Conservation (phyloP, 1,140 invertebrate species). For the Drosophila gunungcola region DNA sequence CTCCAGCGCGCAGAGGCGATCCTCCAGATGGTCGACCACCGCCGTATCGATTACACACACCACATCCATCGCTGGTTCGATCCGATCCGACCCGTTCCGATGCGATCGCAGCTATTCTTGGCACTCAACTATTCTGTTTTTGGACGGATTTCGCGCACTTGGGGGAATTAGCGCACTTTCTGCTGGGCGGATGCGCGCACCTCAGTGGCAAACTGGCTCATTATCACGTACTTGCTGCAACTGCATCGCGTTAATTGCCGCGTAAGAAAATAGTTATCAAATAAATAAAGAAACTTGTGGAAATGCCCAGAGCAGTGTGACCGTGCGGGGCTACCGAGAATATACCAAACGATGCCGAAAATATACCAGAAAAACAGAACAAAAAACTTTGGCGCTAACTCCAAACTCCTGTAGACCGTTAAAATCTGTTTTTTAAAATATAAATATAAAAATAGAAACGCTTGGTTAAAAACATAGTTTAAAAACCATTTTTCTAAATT, state of each 20-base stretch:
- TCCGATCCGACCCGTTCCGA: slow-evolving; percentile 12
- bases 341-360: not conserved
- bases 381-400: not conserved
- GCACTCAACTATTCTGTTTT: slow-evolving; percentile 37
- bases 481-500: too few species aligned
- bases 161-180: slow-evolving; percentile 20
- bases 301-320: slow-evolving; percentile 50
- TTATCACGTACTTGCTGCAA: slow-evolving; percentile 66
- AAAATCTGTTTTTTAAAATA: not conserved
- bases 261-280: slow-evolving; percentile 52
- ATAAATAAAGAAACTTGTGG: slow-evolving; percentile 57
- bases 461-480: too few species aligned
- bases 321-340: not conserved
- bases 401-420: slow-evolving; percentile 1
- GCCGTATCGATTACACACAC: slow-evolving; percentile 95
- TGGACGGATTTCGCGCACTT: slow-evolving; percentile 40
- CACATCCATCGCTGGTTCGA: slow-evolving; percentile 91
- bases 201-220: slow-evolving; percentile 59
- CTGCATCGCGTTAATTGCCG: slow-evolving; percentile 65
- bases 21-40: slow-evolving; percentile 88
- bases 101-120: slow-evolving; percentile 56
- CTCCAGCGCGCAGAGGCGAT: slow-evolving; percentile 92
- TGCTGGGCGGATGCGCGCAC: slow-evolving; percentile 28
- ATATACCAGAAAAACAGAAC: not conserved
- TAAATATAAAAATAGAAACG: too few species aligned